phyloP scores from a whole-genome alignment of 2,888 invertebrate species.

The Drosophila yooni region DNA sequence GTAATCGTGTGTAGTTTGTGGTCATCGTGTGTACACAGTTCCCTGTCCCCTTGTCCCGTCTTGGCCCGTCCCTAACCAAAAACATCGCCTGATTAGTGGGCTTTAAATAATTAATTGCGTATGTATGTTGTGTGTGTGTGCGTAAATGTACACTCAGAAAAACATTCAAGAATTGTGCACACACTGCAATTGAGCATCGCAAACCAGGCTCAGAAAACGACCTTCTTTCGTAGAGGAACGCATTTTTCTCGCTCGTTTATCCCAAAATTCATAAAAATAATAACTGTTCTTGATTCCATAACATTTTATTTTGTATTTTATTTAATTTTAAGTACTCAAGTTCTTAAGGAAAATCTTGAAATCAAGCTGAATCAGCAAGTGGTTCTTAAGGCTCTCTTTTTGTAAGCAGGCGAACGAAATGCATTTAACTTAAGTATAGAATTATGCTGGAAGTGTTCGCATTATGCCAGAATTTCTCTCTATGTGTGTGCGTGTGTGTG shows the following conservation, averaged over 20 bases:
- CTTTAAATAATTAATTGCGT: constrained; percentile 77
- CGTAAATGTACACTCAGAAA: background rate
- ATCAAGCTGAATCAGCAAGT: background rate
- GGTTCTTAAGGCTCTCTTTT: background rate
- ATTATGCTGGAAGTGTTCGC: background rate
- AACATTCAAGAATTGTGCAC: background rate
- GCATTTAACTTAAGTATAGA: background rate
- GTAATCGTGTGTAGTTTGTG: constrained; percentile 58
- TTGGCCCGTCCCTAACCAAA: background rate
- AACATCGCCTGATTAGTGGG: constrained; percentile 64
- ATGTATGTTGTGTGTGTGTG: constrained; percentile 36
- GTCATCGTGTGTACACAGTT: background rate
- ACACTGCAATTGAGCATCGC: background rate
- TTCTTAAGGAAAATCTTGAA: background rate
- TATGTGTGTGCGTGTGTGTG: constrained; percentile 1
- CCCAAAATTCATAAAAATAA: background rate
- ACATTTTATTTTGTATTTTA: background rate
- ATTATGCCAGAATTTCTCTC: background rate
- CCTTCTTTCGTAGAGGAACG: background rate
- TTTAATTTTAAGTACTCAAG: background rate
- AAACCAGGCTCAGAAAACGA: background rate
- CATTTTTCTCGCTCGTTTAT: background rate
- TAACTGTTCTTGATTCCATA: background rate
- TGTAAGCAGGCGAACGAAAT: background rate
- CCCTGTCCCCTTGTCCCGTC: background rate